Base-by-base conservation (phyloP, 2,797 vertebrate species). In the Micrastur ruficollis region DNA sequence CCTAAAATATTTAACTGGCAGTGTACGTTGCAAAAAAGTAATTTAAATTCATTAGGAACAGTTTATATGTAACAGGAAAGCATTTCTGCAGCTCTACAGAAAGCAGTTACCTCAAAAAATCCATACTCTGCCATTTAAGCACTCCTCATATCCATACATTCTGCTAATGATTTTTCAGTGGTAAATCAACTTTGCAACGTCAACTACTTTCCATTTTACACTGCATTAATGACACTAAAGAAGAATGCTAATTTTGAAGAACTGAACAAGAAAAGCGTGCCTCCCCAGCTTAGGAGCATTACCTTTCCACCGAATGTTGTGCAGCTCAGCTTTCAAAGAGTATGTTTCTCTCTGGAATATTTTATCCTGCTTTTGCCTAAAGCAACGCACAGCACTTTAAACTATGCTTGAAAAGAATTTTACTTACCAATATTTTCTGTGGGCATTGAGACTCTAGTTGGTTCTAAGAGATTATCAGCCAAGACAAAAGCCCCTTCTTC, bases 401-500 rank as follows among this genome's bases (percentile, higher is more conserved):
- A 61, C 81, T 34, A 89, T 38, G 32, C 21, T 46, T 73, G 29
- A 86, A 85, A 94, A 93, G 31, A 86, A 85, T 94, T 66, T 75
- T n/a, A 98, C 99, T 99, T 97, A 99, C 99, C 99, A 58, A 99
- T 99, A 89, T 99, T 99, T 98, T 99, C 99, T 79, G 99, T 99
- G 50, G 99, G 99, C 98, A 99, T 99, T 86, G 99, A 99, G 94
- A 99, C 99, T 47, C 99, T 99, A 18, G 99, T 99, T 14, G 99
- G 99, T 95, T 99, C 99, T 96, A 99, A 98, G 38, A 99, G 99
- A 97, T 99, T 99, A 98, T 99, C 99, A 46, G 99, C 99, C 34
- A 99, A 98, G 95, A 99, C 99, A 85, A 99, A 99, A 44, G 99
- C 99, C 31, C 99, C 99, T 98, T 99, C 99, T 98, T 99, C 99